Evolutionary conservation across 2,888 invertebrate genomes (phyloP), one percentile per base, ranked within the genome.

Genomic region (Chloroclystis v-ata): DNA sequence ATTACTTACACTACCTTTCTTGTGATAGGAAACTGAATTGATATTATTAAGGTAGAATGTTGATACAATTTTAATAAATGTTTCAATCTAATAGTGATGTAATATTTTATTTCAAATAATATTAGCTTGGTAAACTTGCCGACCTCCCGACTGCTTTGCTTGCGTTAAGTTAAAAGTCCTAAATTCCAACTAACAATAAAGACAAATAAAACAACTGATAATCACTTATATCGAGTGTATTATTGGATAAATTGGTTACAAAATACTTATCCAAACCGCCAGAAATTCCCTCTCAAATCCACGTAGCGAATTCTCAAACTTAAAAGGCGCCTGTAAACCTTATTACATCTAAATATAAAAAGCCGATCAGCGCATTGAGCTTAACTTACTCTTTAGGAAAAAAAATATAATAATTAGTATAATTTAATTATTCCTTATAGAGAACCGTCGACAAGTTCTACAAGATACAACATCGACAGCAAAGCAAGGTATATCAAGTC

Each of bases 241-340:
- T 86, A 83, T 78, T 81, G 87, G 74, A 87, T 87, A 85, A 83
- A 83, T 75, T 75, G 86, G 84, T 85, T 87, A 87, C 82, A 87
- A 87, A 85, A 86, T 85, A 78, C 80, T 82, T 78, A 78, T 74
- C 77, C 77, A 72, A 35, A 69, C 72, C 69, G 69, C 68, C 69
- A 35, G 20, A 20, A 20, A 35, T 43, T 61, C 63, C 58, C 67
- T 65, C 60, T 65, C 70, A 77, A 77, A 75, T 75, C 67, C 69
- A 67, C 66, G 65, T 69, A 75, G 73, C 75, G 69, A 78, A 72
- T n/a, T 67, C 63, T 65, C 72, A 72, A 82, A 78, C 73, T 67
- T 71, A 74, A 78, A 65, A 71, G 70, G 67, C 77, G 77, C 74
- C 66, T 65, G 62, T 78, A 75, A 80, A 78, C 67, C 69, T 75